phyloP scores from a whole-genome alignment of 2,797 vertebrate species.

The Pipistrellus pipistrellus region DNA sequence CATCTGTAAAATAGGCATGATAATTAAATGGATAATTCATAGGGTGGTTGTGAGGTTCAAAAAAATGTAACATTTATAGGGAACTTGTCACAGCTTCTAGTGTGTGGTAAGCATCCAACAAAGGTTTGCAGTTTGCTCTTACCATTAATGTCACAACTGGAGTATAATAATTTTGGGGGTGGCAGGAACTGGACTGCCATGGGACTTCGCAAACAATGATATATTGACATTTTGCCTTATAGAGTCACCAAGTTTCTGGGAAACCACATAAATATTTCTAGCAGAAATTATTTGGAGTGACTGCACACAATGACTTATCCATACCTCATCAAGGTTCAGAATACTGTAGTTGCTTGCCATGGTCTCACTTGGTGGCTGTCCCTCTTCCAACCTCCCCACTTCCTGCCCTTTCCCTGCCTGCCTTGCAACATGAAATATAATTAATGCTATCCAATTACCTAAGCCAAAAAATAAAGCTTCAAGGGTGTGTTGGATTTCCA shows the following conservation, averaged over 20 bases:
- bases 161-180: background rate
- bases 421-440: slow-evolving; percentile 65
- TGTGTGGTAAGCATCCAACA: background rate
- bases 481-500: slow-evolving; percentile 74
- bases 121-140: background rate
- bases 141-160: background rate
- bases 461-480: slow-evolving; percentile 71
- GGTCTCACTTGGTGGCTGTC: background rate
- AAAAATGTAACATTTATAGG: background rate
- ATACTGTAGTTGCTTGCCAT: slow-evolving; percentile 18
- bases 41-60: background rate
- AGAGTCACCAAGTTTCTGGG: slow-evolving; percentile 17
- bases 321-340: background rate
- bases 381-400: background rate
- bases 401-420: slow-evolving; percentile 16
- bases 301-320: background rate
- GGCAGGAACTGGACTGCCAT: background rate
- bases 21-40: background rate
- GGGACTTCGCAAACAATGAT: background rate
- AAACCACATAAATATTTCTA: slow-evolving; percentile 57
- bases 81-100: background rate
- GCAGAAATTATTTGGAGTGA: slow-evolving; percentile 47
- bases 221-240: slow-evolving; percentile 47
- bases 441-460: slow-evolving; percentile 66
- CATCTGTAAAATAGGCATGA: slow-evolving; percentile 12